Percentiles rank a stretch among this genome's conserved stretches.
Evolutionary conservation across 2,113 vertebrate genomes (phyloP).

Genomic region (Siniperca chuatsi): DNA sequence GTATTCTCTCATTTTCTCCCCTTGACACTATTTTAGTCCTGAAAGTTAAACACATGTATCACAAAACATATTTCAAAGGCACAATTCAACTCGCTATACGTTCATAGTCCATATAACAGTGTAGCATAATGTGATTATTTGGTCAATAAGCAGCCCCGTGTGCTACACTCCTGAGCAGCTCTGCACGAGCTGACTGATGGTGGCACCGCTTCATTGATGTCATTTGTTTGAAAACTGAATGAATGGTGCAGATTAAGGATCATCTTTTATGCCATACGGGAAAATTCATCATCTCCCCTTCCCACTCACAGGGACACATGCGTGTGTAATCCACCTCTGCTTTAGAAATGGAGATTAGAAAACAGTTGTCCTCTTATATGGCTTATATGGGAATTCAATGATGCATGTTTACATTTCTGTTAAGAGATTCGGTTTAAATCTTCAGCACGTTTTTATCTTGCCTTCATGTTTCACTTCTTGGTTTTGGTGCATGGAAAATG

Average conservation of each 20-base stretch:
- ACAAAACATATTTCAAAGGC: conserved; percentile 22
- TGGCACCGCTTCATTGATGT: conserved; percentile 47
- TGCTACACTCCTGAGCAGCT: conserved; percentile 7
- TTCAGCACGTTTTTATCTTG: conserved; percentile 16
- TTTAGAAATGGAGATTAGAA: conserved; percentile 73
- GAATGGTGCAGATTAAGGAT: conserved; percentile 71
- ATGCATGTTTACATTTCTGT: conserved; percentile 57
- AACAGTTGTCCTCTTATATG: conserved; percentile 38
- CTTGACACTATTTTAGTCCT: background rate
- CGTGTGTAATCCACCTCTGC: conserved; percentile 60
- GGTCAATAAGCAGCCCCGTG: conserved; percentile 26
- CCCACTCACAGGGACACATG: conserved; percentile 53
- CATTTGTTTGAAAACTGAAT: conserved; percentile 52
- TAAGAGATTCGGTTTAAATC: conserved; percentile 45
- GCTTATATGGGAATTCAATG: conserved; percentile 54
- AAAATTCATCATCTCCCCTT: conserved; percentile 70
- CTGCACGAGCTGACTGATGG: conserved; percentile 18
- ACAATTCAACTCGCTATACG: background rate
- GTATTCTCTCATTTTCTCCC: background rate
- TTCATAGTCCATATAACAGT: background rate
- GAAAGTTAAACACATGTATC: background rate
- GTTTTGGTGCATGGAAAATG: conserved; percentile 12
- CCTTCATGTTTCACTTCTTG: conserved; percentile 30
- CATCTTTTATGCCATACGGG: conserved; percentile 57
- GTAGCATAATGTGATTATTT: conserved; percentile 56